These are phyloP conservation scores for Tipula lateralis DNA, from an alignment of 2,888 invertebrate species.

Conservation along the genomic window DNA sequence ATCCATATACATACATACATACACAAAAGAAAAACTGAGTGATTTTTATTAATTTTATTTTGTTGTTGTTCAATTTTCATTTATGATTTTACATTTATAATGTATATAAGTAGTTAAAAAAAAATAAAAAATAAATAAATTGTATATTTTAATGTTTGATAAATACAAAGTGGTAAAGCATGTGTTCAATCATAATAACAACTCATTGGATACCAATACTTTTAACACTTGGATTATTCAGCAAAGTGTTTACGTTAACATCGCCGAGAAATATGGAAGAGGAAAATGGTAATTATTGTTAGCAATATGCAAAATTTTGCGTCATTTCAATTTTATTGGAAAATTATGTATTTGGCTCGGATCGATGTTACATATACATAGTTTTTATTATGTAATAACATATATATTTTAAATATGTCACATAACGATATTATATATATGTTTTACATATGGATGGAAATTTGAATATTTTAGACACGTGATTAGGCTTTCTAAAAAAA, in stretches of 20 bases:
- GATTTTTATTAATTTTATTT: background rate
- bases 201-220: slow-evolving; percentile 25
- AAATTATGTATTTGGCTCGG: background rate
- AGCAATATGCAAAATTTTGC: background rate
- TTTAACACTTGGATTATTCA: slow-evolving; percentile 25
- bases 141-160: background rate
- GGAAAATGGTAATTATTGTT: slow-evolving; percentile 12
- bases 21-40: background rate
- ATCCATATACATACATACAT: background rate
- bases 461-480: slow-evolving; percentile 24
- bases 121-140: background rate
- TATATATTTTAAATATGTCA: background rate
- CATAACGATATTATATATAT: background rate
- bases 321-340: background rate
- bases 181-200: background rate
- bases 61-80: background rate
- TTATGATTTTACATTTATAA: background rate
- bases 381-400: background rate
- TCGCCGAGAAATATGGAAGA: slow-evolving; percentile 20
- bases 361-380: background rate
- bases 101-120: background rate
- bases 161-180: slow-evolving; percentile 20
- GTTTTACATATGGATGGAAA: background rate
- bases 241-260: background rate
- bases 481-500: background rate